Evolutionary conservation across 92 coral and sea anemone species (phyloP).

Genomic region (Phenganax marumi): DNA sequence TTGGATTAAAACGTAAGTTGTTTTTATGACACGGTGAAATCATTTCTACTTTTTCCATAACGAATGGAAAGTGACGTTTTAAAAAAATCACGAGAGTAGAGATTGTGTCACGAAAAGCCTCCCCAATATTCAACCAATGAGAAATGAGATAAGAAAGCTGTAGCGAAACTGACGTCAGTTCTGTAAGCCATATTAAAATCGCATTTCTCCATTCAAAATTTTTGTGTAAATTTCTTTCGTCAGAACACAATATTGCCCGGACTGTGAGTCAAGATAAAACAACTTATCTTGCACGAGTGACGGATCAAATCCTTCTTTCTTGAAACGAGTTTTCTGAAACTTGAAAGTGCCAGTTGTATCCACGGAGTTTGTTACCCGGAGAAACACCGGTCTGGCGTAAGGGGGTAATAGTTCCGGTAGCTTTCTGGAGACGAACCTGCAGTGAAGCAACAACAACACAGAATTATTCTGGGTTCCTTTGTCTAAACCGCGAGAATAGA

Average conservation of each 20-base stretch:
- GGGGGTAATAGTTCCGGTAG: constrained; percentile 68
- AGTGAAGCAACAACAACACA: too few relatives aligned
- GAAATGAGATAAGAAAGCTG: too few relatives aligned
- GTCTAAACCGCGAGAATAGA: too few relatives aligned
- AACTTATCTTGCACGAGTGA: constrained; percentile 68
- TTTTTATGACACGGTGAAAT: too few relatives aligned
- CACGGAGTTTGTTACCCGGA: constrained; percentile 72
- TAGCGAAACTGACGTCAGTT: too few relatives aligned
- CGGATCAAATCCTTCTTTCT: constrained; percentile 79
- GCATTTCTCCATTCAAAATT: constrained; percentile 64
- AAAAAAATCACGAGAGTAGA: too few relatives aligned
- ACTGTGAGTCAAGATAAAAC: constrained; percentile 62
- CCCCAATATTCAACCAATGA: too few relatives aligned
- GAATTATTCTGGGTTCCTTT: too few relatives aligned
- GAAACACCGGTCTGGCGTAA: constrained; percentile 85
- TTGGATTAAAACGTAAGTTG: too few relatives aligned
- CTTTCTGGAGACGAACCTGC: constrained; percentile 48
- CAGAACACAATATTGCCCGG: constrained; percentile 59
- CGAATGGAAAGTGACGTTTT: too few relatives aligned
- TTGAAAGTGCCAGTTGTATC: constrained; percentile 88
- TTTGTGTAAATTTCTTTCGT: constrained; percentile 61
- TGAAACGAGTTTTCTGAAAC: constrained; percentile 77
- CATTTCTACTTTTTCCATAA: too few relatives aligned
- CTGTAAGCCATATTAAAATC: constrained; percentile 45
- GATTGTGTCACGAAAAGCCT: too few relatives aligned